phyloP scores from a whole-genome alignment of 2,797 vertebrate genomes.

The Philypnodon macrostomus region DNA sequence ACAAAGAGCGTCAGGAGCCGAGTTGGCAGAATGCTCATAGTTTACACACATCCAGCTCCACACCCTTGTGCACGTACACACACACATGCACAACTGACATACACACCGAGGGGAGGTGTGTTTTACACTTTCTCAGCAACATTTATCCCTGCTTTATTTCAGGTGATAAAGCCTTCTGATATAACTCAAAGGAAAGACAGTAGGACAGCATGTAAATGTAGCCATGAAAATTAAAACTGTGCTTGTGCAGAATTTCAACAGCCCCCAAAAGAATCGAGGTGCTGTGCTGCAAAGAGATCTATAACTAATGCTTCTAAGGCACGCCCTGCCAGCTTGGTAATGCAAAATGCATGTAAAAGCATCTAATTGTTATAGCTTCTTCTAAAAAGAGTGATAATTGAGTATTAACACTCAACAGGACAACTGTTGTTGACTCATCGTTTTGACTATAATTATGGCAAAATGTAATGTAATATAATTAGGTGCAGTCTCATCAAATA shows the following conservation, averaged over 20 bases:
- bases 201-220: slow-evolving; percentile 68
- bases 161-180: slow-evolving; percentile 63
- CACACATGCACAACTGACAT: slow-evolving; percentile 6
- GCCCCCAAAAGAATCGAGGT: slow-evolving; percentile 62
- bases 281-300: slow-evolving; percentile 50
- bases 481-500: slow-evolving; percentile 22
- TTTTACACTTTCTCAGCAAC: slow-evolving; percentile 68
- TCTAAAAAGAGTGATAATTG: slow-evolving; percentile 52
- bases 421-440: slow-evolving; percentile 56
- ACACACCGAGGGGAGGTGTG: slow-evolving; percentile 16
- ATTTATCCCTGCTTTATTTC: slow-evolving; percentile 67
- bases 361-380: slow-evolving; percentile 39
- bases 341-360: slow-evolving; percentile 69
- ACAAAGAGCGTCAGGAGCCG: slow-evolving; percentile 44
- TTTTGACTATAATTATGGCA: slow-evolving; percentile 41
- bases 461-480: slow-evolving; percentile 32
- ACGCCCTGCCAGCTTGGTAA: slow-evolving; percentile 45
- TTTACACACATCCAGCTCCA: slow-evolving; percentile 41
- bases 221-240: slow-evolving; percentile 67
- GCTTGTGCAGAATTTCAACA: slow-evolving; percentile 64
- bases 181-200: slow-evolving; percentile 63
- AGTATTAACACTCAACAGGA: slow-evolving; percentile 45
- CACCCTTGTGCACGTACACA: background rate
- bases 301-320: slow-evolving; percentile 40
- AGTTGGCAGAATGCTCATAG: slow-evolving; percentile 66